Evolutionary conservation across 1,140 invertebrate species (phyloP).

Genomic region (Parasteatoda tepidariorum): DNA sequence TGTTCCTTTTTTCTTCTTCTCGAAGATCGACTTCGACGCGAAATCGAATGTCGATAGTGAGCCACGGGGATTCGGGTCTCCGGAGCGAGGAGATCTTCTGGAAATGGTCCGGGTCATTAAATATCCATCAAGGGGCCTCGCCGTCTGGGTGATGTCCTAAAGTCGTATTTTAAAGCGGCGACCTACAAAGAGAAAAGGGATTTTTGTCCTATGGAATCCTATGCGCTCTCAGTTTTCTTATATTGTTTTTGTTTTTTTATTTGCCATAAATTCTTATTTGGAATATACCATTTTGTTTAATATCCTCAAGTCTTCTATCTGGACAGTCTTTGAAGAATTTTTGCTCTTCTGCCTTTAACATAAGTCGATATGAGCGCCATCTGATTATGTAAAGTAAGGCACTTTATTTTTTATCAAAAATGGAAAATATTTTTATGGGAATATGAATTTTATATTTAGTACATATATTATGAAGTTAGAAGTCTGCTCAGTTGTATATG

Average conservation of each 20-base stretch:
- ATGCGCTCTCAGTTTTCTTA: background rate
- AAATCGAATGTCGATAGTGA: constrained; percentile 50
- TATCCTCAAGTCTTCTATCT: too few relatives aligned
- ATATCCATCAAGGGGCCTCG: constrained; percentile 45
- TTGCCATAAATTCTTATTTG: background rate
- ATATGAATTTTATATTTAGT: too few relatives aligned
- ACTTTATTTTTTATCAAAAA: too few relatives aligned
- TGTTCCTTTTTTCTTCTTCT: background rate
- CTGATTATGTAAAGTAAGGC: too few relatives aligned
- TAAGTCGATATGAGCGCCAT: too few relatives aligned
- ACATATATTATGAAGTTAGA: too few relatives aligned
- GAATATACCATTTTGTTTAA: too few relatives aligned
- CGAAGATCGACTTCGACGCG: constrained; percentile 21
- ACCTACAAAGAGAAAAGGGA: background rate
- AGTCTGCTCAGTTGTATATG: too few relatives aligned
- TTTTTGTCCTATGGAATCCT: background rate
- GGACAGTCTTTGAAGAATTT: too few relatives aligned
- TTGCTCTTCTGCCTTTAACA: too few relatives aligned
- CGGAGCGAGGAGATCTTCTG: constrained; percentile 12
- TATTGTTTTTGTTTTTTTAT: too few relatives aligned
- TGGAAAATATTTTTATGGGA: too few relatives aligned
- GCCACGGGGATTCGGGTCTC: constrained; percentile 9
- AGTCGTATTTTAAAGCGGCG: constrained; percentile 28
- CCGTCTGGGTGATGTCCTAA: constrained; percentile 37
- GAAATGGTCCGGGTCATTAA: constrained; percentile 48